Conservation (phyloP, 2,797 vertebrate genomes). For the Catostomus latipinnis region DNA sequence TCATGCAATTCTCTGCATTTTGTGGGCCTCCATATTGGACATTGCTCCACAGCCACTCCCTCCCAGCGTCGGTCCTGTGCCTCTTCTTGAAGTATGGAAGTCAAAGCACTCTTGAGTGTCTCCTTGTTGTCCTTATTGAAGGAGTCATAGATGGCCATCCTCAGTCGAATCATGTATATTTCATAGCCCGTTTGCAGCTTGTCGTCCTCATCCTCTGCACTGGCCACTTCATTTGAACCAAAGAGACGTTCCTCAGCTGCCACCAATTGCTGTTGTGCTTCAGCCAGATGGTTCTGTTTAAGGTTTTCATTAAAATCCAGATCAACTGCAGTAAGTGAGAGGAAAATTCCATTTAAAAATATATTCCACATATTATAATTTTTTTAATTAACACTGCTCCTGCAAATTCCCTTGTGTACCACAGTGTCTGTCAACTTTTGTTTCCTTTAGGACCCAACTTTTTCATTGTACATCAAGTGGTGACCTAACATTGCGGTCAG, state of each 20-base stretch:
- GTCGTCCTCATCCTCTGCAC: conserved; percentile 65
- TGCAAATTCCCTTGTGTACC: neutral
- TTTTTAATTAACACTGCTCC: neutral
- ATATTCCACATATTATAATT: neutral
- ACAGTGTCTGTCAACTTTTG: neutral
- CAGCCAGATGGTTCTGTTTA: conserved; percentile 67
- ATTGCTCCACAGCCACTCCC: neutral
- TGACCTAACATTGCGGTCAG: no score
- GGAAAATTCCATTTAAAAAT: neutral
- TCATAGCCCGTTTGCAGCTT: conserved; percentile 73
- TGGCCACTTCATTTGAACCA: conserved; percentile 53
- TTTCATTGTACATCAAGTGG: no score
- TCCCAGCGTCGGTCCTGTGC: conserved; percentile 75
- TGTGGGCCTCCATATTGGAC: conserved; percentile 74
- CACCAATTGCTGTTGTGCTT: conserved; percentile 77
- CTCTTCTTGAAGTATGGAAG: conserved; percentile 81
- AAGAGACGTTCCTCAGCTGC: conserved; percentile 76
- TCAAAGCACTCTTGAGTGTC: conserved; percentile 78
- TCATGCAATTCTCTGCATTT: conserved; percentile 79
- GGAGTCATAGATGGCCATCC: conserved; percentile 72
- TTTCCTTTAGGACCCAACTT: no score
- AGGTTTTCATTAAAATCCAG: conserved; percentile 60
- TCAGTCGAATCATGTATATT: conserved; percentile 73
- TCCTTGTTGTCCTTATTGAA: conserved; percentile 69
- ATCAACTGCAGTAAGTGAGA: conserved; percentile 10